Conservation (phyloP, 2,113 vertebrate species). For the Isichthys henryi region DNA sequence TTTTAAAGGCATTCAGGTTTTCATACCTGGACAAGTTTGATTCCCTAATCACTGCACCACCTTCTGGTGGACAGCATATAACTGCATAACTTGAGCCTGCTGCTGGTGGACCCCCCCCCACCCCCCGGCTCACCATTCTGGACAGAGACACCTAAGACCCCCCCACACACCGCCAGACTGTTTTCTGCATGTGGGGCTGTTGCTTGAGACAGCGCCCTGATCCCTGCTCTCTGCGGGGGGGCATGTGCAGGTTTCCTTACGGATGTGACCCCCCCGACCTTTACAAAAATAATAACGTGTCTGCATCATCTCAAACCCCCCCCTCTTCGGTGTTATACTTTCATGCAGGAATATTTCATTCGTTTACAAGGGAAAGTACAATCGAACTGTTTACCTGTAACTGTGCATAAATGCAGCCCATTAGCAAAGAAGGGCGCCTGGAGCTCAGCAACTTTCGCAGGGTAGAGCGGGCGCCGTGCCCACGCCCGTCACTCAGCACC, state of each 20-base stretch:
- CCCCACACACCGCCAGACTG: neutral
- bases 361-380: neutral
- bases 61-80: neutral
- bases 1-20: neutral
- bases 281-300: neutral
- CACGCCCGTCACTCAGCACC: neutral
- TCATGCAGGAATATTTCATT: neutral
- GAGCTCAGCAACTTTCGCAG: neutral
- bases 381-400: neutral
- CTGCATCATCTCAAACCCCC: neutral
- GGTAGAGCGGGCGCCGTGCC: neutral
- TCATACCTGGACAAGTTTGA: neutral
- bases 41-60: conserved; percentile 2
- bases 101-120: neutral
- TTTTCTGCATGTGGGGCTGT: neutral
- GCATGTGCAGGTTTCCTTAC: neutral
- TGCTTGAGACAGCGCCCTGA: neutral
- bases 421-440: neutral
- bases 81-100: neutral
- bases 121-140: too few species aligned
- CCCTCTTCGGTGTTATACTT: neutral
- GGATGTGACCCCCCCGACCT: neutral
- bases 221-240: neutral
- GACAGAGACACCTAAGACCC: too few species aligned
- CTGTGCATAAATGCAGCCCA: neutral